Base-by-base conservation (phyloP, 1,140 invertebrate genomes). In the Papilio polytes region DNA sequence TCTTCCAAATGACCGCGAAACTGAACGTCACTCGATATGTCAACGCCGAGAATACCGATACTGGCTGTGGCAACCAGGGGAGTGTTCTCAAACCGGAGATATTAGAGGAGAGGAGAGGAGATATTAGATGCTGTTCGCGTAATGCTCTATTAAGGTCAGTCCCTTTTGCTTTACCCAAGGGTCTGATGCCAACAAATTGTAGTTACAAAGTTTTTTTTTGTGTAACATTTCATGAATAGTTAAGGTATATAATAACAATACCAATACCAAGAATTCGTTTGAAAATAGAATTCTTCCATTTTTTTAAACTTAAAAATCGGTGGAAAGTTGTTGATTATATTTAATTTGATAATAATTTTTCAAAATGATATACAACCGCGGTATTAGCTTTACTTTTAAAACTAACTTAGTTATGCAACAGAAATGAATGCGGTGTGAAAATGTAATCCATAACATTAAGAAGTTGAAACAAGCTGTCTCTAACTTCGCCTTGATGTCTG, bases 391-490 rank as follows among this genome's bases (percentile, higher is more conserved):
- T 51, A 76, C 74, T 76, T 76, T 76, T 76, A 51, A 76, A 76
- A 48, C 72, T 73, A 41, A 73, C 72, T n/a, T 76, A 76, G 46
- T 76, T 76, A 53, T 76, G 74, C 46, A 76, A 51, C 44, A 76
- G 74, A 76, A 76, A 76, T 51, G 74, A 76, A 76, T 76, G 74
- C 74, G 46, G 74, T 18, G 74, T 76, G 74, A 76, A 76, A 76
- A 76, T 76, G 74, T 76, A 76, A 76, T 76, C 74, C 74, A 76
- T 76, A 76, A 76, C 74, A 76, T 76, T 76, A 76, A 76, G 74
- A 76, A 76, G 74, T 76, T 76, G 74, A 48, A 76, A 76, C 74
- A 76, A 76, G 74, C 74, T 76, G 74, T 51, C 74, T 46, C 74
- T 46, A 76, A 76, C 74, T 76, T 76, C 44, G 74, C 74, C 10